phyloP scores from a whole-genome alignment of 2,888 invertebrate species.

The Branchipolynoe longqiensis region DNA sequence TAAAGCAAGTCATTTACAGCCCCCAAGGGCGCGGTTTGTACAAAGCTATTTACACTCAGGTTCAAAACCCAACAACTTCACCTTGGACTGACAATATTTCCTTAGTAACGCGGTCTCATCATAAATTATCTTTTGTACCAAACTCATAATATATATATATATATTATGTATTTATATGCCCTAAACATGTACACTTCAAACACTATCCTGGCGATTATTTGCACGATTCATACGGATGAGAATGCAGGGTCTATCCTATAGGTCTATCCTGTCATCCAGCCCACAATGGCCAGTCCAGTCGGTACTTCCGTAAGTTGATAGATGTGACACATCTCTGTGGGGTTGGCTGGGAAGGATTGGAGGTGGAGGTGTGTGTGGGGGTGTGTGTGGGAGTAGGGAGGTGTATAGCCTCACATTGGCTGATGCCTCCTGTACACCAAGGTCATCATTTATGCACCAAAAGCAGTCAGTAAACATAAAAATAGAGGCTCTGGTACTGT shows the following conservation, averaged over 20 bases:
- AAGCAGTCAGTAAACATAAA: conserved; percentile 38
- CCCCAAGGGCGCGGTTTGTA: not conserved
- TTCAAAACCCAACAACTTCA: conserved; percentile 38
- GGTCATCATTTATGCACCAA: conserved; percentile 36
- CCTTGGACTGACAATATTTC: conserved; percentile 52
- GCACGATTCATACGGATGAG: conserved; percentile 42
- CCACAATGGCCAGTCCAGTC: no score
- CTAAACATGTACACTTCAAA: conserved; percentile 10
- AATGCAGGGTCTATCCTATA: not conserved
- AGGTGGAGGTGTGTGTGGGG: no score
- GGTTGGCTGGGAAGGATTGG: no score
- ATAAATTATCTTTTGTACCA: conserved; percentile 35
- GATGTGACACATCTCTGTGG: no score
- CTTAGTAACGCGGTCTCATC: conserved; percentile 46
- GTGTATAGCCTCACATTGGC: no score
- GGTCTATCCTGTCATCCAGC: not conserved
- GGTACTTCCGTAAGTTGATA: no score
- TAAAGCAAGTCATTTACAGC: not conserved
- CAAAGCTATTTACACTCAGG: conserved; percentile 48
- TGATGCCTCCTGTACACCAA: conserved; percentile 22
- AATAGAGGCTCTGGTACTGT: conserved; percentile 39
- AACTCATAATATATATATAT: conserved; percentile 51
- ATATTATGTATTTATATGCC: conserved; percentile 8
- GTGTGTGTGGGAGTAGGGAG: no score
- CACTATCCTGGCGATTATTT: conserved; percentile 48